Percentiles rank a stretch among this genome's conserved stretches.
Evolutionary conservation across 2,797 vertebrate genomes (phyloP).

Genomic region (Ibycter americanus): DNA sequence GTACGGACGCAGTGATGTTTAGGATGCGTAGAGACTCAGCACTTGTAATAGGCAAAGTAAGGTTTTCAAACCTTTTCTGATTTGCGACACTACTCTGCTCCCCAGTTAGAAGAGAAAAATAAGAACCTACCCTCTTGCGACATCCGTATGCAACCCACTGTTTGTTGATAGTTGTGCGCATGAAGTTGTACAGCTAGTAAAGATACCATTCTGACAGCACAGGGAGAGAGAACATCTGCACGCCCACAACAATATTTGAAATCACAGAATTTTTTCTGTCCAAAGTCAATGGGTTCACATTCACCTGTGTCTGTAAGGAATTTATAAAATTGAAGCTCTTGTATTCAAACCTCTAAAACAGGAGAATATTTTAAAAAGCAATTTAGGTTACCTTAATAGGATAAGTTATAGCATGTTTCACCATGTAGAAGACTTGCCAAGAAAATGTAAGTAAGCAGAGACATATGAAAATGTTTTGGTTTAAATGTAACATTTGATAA

Average conservation of each 20-base stretch:
- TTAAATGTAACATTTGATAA: neutral
- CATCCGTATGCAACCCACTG: neutral
- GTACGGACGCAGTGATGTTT: neutral
- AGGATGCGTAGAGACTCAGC: neutral
- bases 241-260: fast-evolving
- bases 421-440: neutral
- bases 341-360: neutral
- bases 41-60: fast-evolving
- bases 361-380: neutral
- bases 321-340: neutral
- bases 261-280: neutral
- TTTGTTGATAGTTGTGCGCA: neutral
- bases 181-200: neutral
- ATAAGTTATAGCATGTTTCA: neutral
- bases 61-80: neutral
- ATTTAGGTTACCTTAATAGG: neutral
- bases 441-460: neutral
- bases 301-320: neutral
- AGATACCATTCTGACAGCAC: neutral
- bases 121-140: neutral
- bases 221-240: neutral
- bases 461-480: neutral
- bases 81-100: neutral
- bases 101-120: neutral
- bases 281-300: neutral